Evolutionary conservation across 1,140 invertebrate species (phyloP).

Genomic region (Nasonia giraulti): DNA sequence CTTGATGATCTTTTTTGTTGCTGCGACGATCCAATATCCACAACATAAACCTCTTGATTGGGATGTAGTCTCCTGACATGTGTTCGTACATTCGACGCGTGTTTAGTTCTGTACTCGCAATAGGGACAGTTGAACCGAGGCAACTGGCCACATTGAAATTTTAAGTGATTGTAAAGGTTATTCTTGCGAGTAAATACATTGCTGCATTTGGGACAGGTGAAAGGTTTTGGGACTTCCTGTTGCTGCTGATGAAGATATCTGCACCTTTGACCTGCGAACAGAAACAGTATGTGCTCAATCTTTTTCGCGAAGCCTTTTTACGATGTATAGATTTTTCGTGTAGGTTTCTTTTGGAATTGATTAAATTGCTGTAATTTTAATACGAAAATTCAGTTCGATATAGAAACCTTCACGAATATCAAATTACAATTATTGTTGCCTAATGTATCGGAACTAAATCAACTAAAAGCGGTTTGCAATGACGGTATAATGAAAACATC

Average conservation of each 20-base stretch:
- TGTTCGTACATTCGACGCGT: slow-evolving; percentile 70
- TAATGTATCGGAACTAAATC: background rate
- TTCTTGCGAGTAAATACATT: slow-evolving; percentile 78
- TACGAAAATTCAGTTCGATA: background rate
- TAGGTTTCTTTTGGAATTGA: background rate
- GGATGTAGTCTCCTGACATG: slow-evolving; percentile 66
- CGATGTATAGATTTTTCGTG: background rate
- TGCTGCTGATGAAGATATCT: background rate
- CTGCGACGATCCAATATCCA: slow-evolving; percentile 47
- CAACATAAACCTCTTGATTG: slow-evolving; percentile 54
- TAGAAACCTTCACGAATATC: background rate
- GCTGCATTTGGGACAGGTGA: slow-evolving; percentile 75
- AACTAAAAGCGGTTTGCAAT: background rate
- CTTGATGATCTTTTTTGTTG: background rate
- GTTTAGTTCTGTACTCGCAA: slow-evolving; percentile 73
- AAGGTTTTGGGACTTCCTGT: background rate
- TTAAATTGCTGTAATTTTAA: too few species aligned
- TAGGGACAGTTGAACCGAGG: slow-evolving; percentile 77
- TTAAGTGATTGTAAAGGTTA: slow-evolving; percentile 77
- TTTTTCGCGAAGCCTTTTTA: background rate
- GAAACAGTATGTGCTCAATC: background rate
- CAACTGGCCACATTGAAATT: slow-evolving; percentile 77
- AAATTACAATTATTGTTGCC: background rate
- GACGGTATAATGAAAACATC: background rate
- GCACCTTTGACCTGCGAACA: slow-evolving; percentile 19